Conservation (phyloP, 2,113 vertebrate genomes). For the Perca fluviatilis region DNA sequence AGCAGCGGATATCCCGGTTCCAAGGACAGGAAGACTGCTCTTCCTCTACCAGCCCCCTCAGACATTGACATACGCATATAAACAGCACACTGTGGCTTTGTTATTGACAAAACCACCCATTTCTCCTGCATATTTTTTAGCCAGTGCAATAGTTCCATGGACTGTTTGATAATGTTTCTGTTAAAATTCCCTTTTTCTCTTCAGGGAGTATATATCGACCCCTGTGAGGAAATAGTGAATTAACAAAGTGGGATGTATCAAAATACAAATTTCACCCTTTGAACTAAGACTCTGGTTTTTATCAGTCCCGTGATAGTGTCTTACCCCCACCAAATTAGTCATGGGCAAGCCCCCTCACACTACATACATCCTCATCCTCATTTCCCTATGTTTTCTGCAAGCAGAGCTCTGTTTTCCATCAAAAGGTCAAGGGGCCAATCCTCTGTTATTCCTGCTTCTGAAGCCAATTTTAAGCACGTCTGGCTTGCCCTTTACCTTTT, state of each 20-base stretch:
- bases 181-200: slow-evolving; percentile 36
- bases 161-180: slow-evolving; percentile 52
- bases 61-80: slow-evolving; percentile 48
- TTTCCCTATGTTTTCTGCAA: slow-evolving; percentile 70
- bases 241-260: slow-evolving; percentile 59
- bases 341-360: slow-evolving; percentile 47
- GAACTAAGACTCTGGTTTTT: slow-evolving; percentile 77
- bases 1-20: slow-evolving; percentile 83
- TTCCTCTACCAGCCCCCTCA: slow-evolving; percentile 76
- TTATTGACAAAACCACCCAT: slow-evolving; percentile 47
- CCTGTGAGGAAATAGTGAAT: slow-evolving; percentile 50
- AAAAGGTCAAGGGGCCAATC: slow-evolving; percentile 63
- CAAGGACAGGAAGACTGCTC: slow-evolving; percentile 83
- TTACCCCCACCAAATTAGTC: slow-evolving; percentile 65
- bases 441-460: slow-evolving; percentile 34
- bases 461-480: slow-evolving; percentile 7
- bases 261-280: slow-evolving; percentile 71
- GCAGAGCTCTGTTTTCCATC: slow-evolving; percentile 77
- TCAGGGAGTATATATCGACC: slow-evolving; percentile 34
- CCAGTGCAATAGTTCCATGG: background rate
- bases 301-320: slow-evolving; percentile 68
- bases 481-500: slow-evolving; percentile 16
- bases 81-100: slow-evolving; percentile 52
- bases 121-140: background rate
- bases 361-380: slow-evolving; percentile 51